A percentile compares a stretch with the other conserved stretches of the same genome.
phyloP scores from a whole-genome alignment of 2,888 invertebrate species.

The Marasmarcha lunaedactyla region DNA sequence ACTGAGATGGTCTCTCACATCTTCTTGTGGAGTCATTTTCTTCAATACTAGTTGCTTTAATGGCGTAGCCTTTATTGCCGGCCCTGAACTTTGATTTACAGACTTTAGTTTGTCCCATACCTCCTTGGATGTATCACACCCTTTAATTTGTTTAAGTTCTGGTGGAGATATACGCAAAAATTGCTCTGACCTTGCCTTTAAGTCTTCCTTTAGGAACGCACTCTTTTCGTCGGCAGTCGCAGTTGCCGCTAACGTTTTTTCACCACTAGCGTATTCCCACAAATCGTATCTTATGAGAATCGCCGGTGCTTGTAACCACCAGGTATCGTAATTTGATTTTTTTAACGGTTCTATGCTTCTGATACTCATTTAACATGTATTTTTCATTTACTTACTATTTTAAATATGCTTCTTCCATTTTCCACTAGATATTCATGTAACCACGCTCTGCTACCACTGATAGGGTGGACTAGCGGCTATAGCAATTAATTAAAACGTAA shows the following conservation, averaged over 20 bases:
- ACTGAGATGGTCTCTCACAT: constrained; percentile 26
- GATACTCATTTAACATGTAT: no score
- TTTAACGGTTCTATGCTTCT: constrained; percentile 3
- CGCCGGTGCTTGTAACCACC: constrained; percentile 7
- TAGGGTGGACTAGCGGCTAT: no score
- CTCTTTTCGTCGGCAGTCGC: neutral
- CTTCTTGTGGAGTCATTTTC: constrained; percentile 24
- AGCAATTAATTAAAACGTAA: no score
- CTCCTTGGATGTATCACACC: constrained; percentile 22
- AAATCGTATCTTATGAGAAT: constrained; percentile 1
- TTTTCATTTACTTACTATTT: neutral
- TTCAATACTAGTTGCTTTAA: constrained; percentile 29
- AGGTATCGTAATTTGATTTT: constrained; percentile 8
- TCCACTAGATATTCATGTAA: neutral
- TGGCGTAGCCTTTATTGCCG: constrained; percentile 34
- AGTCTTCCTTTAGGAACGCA: neutral
- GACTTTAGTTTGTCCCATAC: constrained; percentile 30
- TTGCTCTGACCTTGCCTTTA: constrained; percentile 6
- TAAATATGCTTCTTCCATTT: neutral
- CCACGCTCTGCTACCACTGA: neutral
- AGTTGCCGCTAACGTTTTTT: neutral
- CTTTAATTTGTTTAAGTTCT: constrained; percentile 25
- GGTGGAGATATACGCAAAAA: constrained; percentile 10
- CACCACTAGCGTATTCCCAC: neutral
- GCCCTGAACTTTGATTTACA: constrained; percentile 32